Evolutionary conservation across 2,113 vertebrate species (phyloP), one percentile per base, ranked within the genome.

Genomic region (Hemichromis elongatus): DNA sequence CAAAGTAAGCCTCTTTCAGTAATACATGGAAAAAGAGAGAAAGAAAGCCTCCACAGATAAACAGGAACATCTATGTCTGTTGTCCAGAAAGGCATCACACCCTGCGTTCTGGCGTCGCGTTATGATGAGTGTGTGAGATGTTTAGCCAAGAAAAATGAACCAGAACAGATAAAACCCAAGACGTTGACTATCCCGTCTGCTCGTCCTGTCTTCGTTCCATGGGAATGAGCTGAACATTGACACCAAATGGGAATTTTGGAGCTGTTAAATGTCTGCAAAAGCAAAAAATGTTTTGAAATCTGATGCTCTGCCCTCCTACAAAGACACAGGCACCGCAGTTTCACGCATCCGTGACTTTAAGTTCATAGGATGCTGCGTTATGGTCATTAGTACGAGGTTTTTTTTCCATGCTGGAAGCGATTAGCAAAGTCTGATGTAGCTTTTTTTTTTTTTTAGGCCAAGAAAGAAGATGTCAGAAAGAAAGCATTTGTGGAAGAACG

Each of bases 371-470:
- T 88, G 11, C 79, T 79, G 88, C 85, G 92, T 95, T 94, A 83
- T 93, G 83, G 42, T 91, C 26, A 78, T 53, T 88, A 66, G 18
- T 54, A 26, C 47, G 33, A 66, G n/a, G 55, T 83, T 26, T 81
- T 80, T 87, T 84, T 83, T 63, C 57, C 63, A 40, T 42, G 90
- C 55, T 84, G 85, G 86, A 93, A 95, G 93, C 95, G 79, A 93
- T 93, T 91, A 94, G 80, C 94, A 92, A 92, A 89, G 86, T 68
- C 18, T 56, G 18, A 66, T 88, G 81, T 59, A 57, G 12, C 66
- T 50, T 30, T 11, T 79, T 83, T 37, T 18, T 4, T 10, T 83
- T 37, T 18, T 4, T 10, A 70, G 54, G 30, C 50, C 55, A 33
- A 52, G 52, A 40, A 88, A 79, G 85, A 86, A 77, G 28, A 83